Base-by-base conservation (phyloP, 1,140 invertebrate genomes). In the Rhizoglyphus robini region DNA sequence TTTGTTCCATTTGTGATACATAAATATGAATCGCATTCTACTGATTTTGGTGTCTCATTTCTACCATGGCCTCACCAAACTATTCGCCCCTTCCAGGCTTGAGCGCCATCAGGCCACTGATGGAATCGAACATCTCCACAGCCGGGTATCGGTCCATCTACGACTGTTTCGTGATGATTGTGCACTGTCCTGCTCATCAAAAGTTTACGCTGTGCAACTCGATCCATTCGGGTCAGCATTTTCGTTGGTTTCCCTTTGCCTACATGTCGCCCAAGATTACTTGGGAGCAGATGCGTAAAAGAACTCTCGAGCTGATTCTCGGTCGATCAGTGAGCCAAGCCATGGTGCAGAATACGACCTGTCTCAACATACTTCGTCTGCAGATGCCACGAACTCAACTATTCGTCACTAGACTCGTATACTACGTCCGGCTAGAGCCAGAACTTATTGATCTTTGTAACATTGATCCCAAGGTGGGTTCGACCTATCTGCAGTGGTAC, bases 371-470 rank as follows among this genome's bases (percentile, higher is more conserved):
- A 3, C 13, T 63, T 46, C 32, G 61, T 11, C n/a, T 63, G 29
- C 61, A 63, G 25, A 23, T 63, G 34, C 61, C 61, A 30, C 32
- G 31, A 30, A 58, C 61, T 29, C 61, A 47, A 31, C 47, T 5
- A 54, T 63, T 63, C 32, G 47, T 41, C 34, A 63, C 4, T 25
- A 4, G 61, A 4, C 4, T 49, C 5, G 11, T 49, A 5, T 63
- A 63, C 23, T 63, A 47, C 23, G 29, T 63, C 4, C 20, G 27
- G 32, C 32, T 63, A 8, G 23, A 54, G 8, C 51, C 51, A 25
- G 20, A 54, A 8, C 8, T 32, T 8, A 32, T 11, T 25, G 31
- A 54, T 41, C 8, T 54, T 5, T 54, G 23, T 32, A 20, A 54
- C 8, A 15, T 25, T 32, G 8, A 23, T 8, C 8, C 51, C 8